Evolutionary conservation across 2,888 invertebrate species (phyloP).

Genomic region (Parapristionchus giblindavisi): DNA sequence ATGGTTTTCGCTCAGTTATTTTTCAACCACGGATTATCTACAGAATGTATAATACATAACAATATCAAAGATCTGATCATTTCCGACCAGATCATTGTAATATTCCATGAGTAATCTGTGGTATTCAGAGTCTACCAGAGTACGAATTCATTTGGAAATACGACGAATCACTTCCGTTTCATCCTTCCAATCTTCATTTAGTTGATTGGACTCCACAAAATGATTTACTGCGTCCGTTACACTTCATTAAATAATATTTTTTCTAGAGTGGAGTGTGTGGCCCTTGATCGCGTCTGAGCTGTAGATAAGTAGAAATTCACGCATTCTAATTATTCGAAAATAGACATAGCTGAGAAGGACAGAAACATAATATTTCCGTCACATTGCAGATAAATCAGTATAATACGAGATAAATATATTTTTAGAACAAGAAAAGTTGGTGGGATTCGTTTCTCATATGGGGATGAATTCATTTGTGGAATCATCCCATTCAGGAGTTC

Average conservation of each 20-base stretch:
- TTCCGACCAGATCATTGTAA: too few species aligned
- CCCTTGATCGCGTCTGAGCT: background rate
- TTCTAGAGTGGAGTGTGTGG: background rate
- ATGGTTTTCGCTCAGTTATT: too few species aligned
- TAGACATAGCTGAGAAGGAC: background rate
- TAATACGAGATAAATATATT: background rate
- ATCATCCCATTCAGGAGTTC: conserved; percentile 51
- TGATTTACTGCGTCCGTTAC: conserved; percentile 50
- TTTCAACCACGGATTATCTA: too few species aligned
- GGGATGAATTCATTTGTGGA: conserved; percentile 56
- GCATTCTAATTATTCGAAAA: background rate
- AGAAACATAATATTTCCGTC: too few species aligned
- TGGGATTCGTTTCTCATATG: conserved; percentile 52
- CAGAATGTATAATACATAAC: too few species aligned
- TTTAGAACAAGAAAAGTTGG: conserved; percentile 32
- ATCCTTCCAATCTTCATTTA: conserved; percentile 46
- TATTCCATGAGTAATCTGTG: background rate
- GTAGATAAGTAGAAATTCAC: background rate
- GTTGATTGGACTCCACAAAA: conserved; percentile 58
- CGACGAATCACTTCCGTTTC: background rate
- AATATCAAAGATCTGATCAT: conserved; percentile 2
- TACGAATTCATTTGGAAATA: conserved; percentile 25
- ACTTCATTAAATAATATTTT: too few species aligned
- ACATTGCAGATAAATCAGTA: background rate
- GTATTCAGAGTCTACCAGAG: conserved; percentile 7